A percentile compares a stretch with the other conserved stretches of the same genome.
phyloP scores from a whole-genome alignment of 2,113 vertebrate species.

The Rostratula benghalensis region DNA sequence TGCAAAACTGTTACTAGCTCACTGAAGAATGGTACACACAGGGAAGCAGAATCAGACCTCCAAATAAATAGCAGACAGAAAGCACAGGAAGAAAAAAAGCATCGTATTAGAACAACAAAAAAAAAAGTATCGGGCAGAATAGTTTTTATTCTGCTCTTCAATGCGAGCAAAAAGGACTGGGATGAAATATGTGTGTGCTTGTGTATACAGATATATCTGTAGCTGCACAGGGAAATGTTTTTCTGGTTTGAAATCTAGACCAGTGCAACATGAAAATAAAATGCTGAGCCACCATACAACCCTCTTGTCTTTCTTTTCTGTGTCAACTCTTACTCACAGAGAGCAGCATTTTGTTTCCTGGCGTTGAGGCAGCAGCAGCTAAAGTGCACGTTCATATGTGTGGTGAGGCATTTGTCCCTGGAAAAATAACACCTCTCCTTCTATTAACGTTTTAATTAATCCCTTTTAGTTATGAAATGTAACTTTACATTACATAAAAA shows the following conservation, averaged over 20 bases:
- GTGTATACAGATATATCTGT: not conserved
- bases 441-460: conserved; percentile 75
- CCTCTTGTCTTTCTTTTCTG: conserved; percentile 10
- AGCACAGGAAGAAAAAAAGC: not conserved
- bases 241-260: not conserved
- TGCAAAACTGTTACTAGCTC: not conserved
- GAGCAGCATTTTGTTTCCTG: conserved; percentile 3
- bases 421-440: conserved; percentile 66
- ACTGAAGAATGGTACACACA: not conserved
- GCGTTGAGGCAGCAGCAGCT: conserved; percentile 53
- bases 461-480: conserved; percentile 73
- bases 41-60: not conserved
- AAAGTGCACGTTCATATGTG: conserved; percentile 52
- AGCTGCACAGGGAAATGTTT: not conserved
- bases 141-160: not conserved
- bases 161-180: not conserved
- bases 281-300: conserved; percentile 29
- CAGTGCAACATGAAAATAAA: conserved; percentile 21
- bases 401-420: conserved; percentile 64
- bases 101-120: not conserved
- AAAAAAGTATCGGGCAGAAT: not conserved
- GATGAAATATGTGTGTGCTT: not conserved
- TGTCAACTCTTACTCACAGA: conserved; percentile 7
- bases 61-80: not conserved
- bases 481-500: conserved; percentile 74